These are phyloP conservation scores for Iguana delicatissima DNA, from an alignment of 2,797 vertebrate species.

Conservation along the genomic window DNA sequence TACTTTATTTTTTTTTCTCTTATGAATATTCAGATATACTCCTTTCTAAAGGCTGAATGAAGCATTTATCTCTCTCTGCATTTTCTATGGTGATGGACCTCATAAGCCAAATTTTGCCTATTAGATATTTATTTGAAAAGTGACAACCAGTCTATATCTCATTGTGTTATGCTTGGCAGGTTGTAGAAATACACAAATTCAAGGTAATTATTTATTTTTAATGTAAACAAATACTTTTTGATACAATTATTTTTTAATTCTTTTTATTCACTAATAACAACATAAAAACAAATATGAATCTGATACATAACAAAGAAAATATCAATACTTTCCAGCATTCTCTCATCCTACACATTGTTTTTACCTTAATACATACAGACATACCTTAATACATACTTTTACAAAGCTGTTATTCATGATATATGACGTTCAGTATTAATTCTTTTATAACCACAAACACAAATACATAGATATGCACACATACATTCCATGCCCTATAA, in stretches of 20 bases:
- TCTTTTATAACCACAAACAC: too few relatives aligned
- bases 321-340: too few relatives aligned
- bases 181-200: neutral
- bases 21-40: neutral
- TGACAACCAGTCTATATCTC: neutral
- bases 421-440: too few relatives aligned
- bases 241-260: conserved; percentile 16
- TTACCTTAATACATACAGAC: too few relatives aligned
- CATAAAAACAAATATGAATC: too few relatives aligned
- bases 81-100: accelerated
- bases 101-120: neutral
- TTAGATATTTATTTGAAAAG: neutral
- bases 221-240: conserved; percentile 3
- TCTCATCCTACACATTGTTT: too few relatives aligned
- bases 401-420: too few relatives aligned
- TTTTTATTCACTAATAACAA: too few relatives aligned
- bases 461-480: too few relatives aligned
- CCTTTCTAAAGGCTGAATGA: neutral
- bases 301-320: too few relatives aligned
- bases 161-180: neutral
- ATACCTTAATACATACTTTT: too few relatives aligned
- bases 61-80: neutral
- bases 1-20: neutral
- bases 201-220: neutral
- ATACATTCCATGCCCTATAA: too few relatives aligned